Evolutionary conservation across 2,797 vertebrate species (phyloP).

Genomic region (Pseudotriccus pelzelni): DNA sequence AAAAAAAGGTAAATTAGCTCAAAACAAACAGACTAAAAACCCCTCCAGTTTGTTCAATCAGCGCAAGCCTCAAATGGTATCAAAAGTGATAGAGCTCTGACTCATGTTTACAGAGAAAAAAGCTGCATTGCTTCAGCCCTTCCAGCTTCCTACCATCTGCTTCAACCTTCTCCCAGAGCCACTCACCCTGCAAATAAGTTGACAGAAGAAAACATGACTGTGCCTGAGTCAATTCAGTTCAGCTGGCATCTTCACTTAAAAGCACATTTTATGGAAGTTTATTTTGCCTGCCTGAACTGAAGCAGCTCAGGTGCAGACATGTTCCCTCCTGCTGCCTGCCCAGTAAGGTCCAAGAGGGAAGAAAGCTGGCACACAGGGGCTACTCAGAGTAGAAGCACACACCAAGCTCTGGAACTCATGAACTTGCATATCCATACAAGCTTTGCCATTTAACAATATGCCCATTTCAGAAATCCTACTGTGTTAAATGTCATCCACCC

Average conservation of each 20-base stretch:
- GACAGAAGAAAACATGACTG: conserved; percentile 14
- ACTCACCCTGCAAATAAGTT: conserved; percentile 27
- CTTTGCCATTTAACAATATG: background rate
- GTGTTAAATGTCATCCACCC: background rate
- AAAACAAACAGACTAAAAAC: background rate
- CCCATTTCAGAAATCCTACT: background rate
- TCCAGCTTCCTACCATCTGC: conserved; percentile 46
- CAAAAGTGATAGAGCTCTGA: conserved; percentile 32
- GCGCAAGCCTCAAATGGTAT: conserved; percentile 8
- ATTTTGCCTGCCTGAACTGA: background rate
- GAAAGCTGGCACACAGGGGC: background rate
- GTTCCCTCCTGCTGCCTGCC: background rate
- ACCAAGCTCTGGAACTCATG: background rate
- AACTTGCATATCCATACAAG: background rate
- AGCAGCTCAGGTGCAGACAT: background rate
- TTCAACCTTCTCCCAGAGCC: conserved; percentile 18
- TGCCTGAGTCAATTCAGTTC: background rate
- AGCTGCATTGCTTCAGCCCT: conserved; percentile 17
- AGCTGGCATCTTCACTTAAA: background rate
- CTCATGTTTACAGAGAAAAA: conserved; percentile 48
- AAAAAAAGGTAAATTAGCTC: background rate
- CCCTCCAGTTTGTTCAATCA: background rate
- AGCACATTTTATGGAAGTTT: background rate
- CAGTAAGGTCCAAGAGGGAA: background rate
- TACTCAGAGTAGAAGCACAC: background rate